Conservation (phyloP, 2,797 vertebrate genomes). For the Synaphobranchus kaupii region DNA sequence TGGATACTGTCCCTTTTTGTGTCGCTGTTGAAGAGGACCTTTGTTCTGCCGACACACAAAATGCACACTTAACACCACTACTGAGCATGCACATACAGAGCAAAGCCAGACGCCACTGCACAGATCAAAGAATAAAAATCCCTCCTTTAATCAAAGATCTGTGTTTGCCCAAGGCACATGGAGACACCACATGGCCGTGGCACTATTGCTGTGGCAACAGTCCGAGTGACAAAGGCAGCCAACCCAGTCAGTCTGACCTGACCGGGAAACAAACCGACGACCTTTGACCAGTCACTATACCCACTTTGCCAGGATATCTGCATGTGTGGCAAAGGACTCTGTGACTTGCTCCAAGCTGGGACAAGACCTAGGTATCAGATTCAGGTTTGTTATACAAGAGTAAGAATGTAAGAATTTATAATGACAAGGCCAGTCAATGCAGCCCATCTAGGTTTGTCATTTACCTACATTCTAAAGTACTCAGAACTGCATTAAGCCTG, state of each 20-base stretch:
- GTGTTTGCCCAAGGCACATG: neutral
- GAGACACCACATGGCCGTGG: neutral
- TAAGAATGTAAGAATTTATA: neutral
- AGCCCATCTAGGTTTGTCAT: neutral
- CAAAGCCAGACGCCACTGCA: neutral
- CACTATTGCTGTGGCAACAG: neutral
- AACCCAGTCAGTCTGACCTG: neutral
- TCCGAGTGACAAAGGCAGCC: too few relatives aligned
- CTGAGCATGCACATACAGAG: neutral
- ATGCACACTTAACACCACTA: neutral
- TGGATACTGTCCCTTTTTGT: neutral
- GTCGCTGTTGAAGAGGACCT: neutral
- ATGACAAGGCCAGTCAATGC: neutral
- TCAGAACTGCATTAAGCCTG: neutral
- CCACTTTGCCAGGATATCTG: neutral
- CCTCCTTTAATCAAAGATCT: neutral
- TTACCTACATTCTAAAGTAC: neutral
- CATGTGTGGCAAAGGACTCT: neutral
- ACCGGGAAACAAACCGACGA: neutral
- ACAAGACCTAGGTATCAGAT: neutral
- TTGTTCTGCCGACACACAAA: constrained; percentile 12
- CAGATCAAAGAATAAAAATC: neutral
- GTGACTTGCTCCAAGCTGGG: neutral
- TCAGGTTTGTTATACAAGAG: neutral
- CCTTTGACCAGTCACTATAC: neutral